Conservation (phyloP, 2,888 invertebrate species). For the Thumatha senex region DNA sequence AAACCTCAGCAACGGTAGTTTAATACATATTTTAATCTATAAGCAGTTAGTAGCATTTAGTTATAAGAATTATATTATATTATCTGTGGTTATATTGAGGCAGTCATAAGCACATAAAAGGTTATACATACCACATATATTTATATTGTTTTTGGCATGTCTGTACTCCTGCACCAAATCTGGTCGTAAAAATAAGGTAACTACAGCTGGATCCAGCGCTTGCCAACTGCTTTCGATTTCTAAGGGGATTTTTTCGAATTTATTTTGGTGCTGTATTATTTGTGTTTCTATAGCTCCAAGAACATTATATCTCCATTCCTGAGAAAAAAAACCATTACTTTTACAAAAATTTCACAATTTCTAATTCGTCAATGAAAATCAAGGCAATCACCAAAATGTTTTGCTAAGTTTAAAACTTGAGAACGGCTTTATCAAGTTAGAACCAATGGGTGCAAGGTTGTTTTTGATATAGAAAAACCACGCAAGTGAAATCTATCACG, state of each 20-base stretch:
- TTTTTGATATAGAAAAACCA: too few species aligned
- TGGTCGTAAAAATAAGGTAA: slow-evolving; percentile 53
- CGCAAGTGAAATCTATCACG: too few species aligned
- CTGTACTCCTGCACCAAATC: slow-evolving; percentile 61
- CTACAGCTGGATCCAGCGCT: slow-evolving; percentile 60
- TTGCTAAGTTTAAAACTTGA: too few species aligned
- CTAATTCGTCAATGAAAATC: too few species aligned
- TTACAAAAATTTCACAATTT: background rate
- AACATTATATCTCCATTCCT: slow-evolving; percentile 18
- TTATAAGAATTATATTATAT: too few species aligned
- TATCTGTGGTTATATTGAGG: too few species aligned
- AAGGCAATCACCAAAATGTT: background rate
- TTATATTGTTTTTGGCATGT: slow-evolving; percentile 64
- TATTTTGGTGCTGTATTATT: slow-evolving; percentile 59
- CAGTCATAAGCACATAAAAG: too few species aligned
- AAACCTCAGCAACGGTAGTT: too few species aligned
- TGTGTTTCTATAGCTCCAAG: slow-evolving; percentile 56
- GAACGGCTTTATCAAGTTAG: too few species aligned
- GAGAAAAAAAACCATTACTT: background rate
- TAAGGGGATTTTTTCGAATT: slow-evolving; percentile 56
- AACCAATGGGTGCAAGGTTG: too few species aligned
- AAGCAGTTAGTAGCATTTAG: too few species aligned
- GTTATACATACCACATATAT: slow-evolving; percentile 56
- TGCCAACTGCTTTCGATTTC: slow-evolving; percentile 46
- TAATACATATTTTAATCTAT: too few species aligned